These are phyloP conservation scores for Psilanteris sp. DNA, from an alignment of 1,140 invertebrate species.

Conservation along the genomic window DNA sequence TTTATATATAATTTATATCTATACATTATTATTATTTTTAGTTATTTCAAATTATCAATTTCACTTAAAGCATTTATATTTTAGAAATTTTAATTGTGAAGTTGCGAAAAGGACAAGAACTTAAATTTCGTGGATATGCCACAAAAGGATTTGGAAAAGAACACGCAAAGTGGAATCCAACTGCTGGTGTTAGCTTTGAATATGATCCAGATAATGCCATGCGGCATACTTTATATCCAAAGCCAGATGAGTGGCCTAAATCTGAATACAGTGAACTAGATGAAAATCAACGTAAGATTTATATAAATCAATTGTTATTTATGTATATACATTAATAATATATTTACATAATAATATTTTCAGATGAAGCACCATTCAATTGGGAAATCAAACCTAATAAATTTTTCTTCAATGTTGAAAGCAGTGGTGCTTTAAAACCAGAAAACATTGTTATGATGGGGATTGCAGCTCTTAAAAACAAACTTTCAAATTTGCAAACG, in stretches of 20 bases:
- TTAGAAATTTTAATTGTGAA: conserved; percentile 98
- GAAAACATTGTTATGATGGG: conserved; percentile 99
- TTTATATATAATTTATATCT: no score
- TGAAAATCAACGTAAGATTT: conserved; percentile 91
- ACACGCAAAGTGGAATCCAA: conserved; percentile 99
- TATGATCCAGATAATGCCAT: conserved; percentile 99
- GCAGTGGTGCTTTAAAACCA: conserved; percentile 94
- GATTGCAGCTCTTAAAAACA: conserved; percentile 95
- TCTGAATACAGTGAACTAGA: conserved; percentile 97
- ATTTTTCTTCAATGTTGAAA: conserved; percentile 98
- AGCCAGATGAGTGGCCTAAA: conserved; percentile 99
- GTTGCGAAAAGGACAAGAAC: conserved; percentile 97
- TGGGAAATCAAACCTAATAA: conserved; percentile 97
- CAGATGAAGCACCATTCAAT: conserved; percentile 94
- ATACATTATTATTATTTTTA: no score
- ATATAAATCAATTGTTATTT: no score
- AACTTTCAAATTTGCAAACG: conserved; percentile 96
- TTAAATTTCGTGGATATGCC: conserved; percentile 97
- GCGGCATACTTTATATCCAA: conserved; percentile 97
- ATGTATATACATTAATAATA: background rate
- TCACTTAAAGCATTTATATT: conserved; percentile 10
- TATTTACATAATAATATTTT: conserved; percentile 66
- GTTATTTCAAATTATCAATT: background rate
- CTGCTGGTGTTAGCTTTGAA: conserved; percentile 98
- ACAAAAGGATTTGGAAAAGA: conserved; percentile 99